A percentile compares a stretch with the other conserved stretches of the same genome.
These are phyloP conservation scores for Oscheius sp. DNA, from an alignment of 2,888 invertebrate genomes.

Conservation along the genomic window DNA sequence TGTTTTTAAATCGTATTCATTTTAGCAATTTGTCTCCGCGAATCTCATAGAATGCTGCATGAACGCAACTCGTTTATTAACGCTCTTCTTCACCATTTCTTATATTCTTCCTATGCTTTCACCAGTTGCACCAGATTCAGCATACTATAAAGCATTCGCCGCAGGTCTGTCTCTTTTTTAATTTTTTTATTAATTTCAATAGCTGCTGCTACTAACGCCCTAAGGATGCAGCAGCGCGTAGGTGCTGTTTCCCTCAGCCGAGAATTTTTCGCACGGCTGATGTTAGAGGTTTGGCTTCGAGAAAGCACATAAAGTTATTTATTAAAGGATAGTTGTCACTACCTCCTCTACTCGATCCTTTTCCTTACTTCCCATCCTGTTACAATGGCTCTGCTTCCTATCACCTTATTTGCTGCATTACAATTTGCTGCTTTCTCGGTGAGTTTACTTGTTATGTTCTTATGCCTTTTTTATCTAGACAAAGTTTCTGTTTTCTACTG, in stretches of 20 bases:
- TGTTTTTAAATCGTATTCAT: not conserved
- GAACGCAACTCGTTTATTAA: slow-evolving; percentile 87
- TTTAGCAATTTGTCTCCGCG: slow-evolving; percentile 78
- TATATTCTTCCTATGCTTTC: slow-evolving; percentile 90
- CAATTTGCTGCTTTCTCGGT: slow-evolving; percentile 93
- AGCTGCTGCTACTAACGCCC: slow-evolving; percentile 91
- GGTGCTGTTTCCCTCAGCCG: slow-evolving; percentile 82
- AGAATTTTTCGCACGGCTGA: slow-evolving; percentile 84
- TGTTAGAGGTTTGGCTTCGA: slow-evolving; percentile 79
- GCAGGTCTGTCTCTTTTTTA: slow-evolving; percentile 73
- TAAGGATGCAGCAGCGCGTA: slow-evolving; percentile 92
- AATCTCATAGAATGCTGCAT: slow-evolving; percentile 89
- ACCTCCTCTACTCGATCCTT: slow-evolving; percentile 92
- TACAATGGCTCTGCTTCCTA: slow-evolving; percentile 88
- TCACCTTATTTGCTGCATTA: slow-evolving; percentile 89
- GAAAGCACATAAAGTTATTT: slow-evolving; percentile 2
- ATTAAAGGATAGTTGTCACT: slow-evolving; percentile 84
- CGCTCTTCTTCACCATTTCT: slow-evolving; percentile 85
- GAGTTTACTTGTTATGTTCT: slow-evolving; percentile 73
- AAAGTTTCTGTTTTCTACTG: slow-evolving; percentile 42
- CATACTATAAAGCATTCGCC: slow-evolving; percentile 90
- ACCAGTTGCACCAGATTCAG: slow-evolving; percentile 76
- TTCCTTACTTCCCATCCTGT: slow-evolving; percentile 91
- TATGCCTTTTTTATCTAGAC: slow-evolving; percentile 23
- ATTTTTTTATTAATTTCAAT: not conserved